phyloP scores from a whole-genome alignment of 2,797 vertebrate genomes.

The Ctenochaetus hawaiiensis region DNA sequence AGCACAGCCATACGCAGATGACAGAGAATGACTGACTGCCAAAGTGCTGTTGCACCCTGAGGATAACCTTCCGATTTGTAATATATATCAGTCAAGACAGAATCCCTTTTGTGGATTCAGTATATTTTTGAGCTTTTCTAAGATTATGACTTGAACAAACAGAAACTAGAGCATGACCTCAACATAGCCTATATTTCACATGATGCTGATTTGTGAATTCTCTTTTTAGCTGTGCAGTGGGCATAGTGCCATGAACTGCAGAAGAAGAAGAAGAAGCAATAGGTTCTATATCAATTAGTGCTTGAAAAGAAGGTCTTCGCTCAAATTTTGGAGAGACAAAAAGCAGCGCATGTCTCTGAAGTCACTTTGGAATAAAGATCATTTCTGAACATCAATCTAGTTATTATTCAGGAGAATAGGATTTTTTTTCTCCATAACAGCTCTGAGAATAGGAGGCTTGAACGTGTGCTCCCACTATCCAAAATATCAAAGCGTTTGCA shows the following conservation, averaged over 20 bases:
- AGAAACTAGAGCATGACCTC: slow-evolving; percentile 43
- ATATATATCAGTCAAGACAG: slow-evolving; percentile 38
- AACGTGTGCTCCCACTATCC: slow-evolving; percentile 67
- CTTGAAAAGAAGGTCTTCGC: slow-evolving; percentile 48
- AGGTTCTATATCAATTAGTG: slow-evolving; percentile 67
- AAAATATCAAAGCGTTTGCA: slow-evolving; percentile 81
- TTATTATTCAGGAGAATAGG: slow-evolving; percentile 68
- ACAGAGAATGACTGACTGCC: slow-evolving; percentile 50
- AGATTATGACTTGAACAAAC: slow-evolving; percentile 44
- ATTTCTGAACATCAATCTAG: slow-evolving; percentile 59
- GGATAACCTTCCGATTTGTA: slow-evolving; percentile 40
- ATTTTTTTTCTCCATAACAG: slow-evolving; percentile 43
- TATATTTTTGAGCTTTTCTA: slow-evolving; percentile 39
- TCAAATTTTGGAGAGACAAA: slow-evolving; percentile 40
- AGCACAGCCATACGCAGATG: slow-evolving; percentile 33
- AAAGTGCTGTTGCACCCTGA: slow-evolving; percentile 37
- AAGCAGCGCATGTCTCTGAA: slow-evolving; percentile 45
- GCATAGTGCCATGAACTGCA: slow-evolving; percentile 24
- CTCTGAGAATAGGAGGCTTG: slow-evolving; percentile 66
- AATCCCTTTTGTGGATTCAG: slow-evolving; percentile 26
- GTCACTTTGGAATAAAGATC: slow-evolving; percentile 58
- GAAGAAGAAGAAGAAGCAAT: slow-evolving; percentile 48
- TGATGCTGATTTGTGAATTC: slow-evolving; percentile 42
- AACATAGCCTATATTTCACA: slow-evolving; percentile 30
- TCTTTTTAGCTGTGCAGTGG: slow-evolving; percentile 47